Conservation (phyloP, 2,888 invertebrate species). For the Carpatolechia fugitivella region DNA sequence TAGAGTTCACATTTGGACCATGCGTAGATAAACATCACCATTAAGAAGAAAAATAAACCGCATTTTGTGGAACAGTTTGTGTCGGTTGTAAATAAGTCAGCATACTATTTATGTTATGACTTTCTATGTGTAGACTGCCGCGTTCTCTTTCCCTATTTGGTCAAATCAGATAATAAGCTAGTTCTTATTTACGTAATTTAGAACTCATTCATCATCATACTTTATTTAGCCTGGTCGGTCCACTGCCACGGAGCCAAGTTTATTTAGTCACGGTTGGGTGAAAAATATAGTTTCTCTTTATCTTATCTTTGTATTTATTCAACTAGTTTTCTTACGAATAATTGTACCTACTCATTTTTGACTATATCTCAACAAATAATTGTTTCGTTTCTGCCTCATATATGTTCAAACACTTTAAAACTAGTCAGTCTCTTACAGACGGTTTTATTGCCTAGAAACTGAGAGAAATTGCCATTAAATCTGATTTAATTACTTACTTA, state of each 20-base stretch:
- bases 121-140: slow-evolving; percentile 20
- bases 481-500: slow-evolving; percentile 1
- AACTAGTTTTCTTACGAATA: neutral
- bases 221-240: neutral
- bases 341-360: neutral
- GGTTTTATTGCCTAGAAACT: slow-evolving; percentile 5
- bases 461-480: slow-evolving; percentile 6
- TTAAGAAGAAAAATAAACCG: neutral
- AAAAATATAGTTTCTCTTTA: neutral
- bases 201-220: slow-evolving; percentile 8
- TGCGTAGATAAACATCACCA: too few relatives aligned
- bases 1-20: too few relatives aligned
- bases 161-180: slow-evolving; percentile 20
- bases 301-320: neutral
- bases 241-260: neutral
- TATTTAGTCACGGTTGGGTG: neutral
- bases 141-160: slow-evolving; percentile 28
- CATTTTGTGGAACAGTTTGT: neutral
- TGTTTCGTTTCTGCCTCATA: neutral
- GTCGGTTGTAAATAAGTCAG: slow-evolving; percentile 38
- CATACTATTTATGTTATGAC: slow-evolving; percentile 36
- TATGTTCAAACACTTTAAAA: neutral
- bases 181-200: slow-evolving; percentile 18
- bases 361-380: too few relatives aligned
- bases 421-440: neutral